Conservation (phyloP, 2,113 vertebrate species). For the Chamaetylas fuelleborni region DNA sequence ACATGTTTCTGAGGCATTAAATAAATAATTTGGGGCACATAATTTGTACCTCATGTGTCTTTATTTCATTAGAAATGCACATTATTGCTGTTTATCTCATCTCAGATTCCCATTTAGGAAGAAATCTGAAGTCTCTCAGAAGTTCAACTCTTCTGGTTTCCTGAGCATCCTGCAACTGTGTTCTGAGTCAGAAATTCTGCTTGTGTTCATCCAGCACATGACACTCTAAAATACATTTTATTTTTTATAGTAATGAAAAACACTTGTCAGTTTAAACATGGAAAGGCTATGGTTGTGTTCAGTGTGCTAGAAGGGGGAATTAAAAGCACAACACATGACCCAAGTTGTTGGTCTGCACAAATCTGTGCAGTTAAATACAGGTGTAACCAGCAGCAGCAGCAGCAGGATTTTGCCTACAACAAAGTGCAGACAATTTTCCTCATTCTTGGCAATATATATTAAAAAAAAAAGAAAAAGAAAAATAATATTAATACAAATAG, state of each 20-base stretch:
- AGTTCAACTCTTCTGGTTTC: neutral
- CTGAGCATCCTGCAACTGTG: neutral
- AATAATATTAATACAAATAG: too few relatives aligned
- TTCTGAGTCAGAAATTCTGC: neutral
- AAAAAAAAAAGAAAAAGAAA: too few relatives aligned
- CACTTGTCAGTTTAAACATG: neutral
- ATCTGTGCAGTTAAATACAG: neutral
- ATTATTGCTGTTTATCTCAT: neutral
- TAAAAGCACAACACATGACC: fast-evolving
- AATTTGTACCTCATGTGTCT: fast-evolving
- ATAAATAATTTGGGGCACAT: neutral
- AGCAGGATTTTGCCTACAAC: neutral
- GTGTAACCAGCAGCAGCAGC: neutral
- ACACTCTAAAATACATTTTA: neutral
- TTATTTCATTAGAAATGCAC: neutral
- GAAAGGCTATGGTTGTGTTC: neutral
- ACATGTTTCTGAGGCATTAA: neutral
- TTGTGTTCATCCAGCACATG: fast-evolving
- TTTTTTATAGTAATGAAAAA: neutral
- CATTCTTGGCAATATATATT: fast-evolving
- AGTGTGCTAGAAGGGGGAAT: neutral
- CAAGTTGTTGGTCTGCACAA: neutral
- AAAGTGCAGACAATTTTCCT: neutral
- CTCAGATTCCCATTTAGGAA: neutral
- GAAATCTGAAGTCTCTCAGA: neutral